Evolutionary conservation across 2,113 vertebrate genomes (phyloP).

Genomic region (Epinephelus moara): DNA sequence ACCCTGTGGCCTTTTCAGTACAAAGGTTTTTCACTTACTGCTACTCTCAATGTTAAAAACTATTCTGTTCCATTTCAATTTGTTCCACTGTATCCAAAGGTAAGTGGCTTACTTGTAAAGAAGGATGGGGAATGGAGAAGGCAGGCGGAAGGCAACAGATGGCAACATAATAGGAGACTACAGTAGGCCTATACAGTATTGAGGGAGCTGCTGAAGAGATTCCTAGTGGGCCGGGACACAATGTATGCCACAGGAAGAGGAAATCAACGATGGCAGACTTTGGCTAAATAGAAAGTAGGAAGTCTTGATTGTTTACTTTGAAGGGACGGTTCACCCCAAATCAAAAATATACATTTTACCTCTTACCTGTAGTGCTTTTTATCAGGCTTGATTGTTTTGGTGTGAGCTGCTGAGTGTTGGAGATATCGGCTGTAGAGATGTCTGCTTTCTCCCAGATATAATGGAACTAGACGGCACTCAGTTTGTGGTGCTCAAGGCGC

Average conservation of each 20-base stretch:
- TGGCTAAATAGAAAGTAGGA: neutral
- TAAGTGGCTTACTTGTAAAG: constrained; percentile 33
- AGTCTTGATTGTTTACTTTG: neutral
- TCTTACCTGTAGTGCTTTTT: too few species aligned
- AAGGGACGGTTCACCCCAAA: too few species aligned
- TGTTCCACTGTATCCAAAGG: constrained; percentile 40
- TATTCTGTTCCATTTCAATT: constrained; percentile 22
- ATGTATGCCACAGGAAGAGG: constrained; percentile 22
- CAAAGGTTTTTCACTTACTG: constrained; percentile 24
- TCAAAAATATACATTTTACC: too few species aligned
- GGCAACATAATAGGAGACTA: constrained; percentile 60
- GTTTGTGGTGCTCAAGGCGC: too few species aligned
- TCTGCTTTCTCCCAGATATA: too few species aligned
- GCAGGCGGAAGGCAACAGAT: constrained; percentile 70
- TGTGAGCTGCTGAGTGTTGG: too few species aligned
- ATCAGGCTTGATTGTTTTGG: too few species aligned
- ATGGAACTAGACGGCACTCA: too few species aligned
- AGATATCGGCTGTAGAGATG: too few species aligned
- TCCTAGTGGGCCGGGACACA: constrained; percentile 18
- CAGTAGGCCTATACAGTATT: constrained; percentile 49
- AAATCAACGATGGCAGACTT: constrained; percentile 12
- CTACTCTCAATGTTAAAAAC: constrained; percentile 15
- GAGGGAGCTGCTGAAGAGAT: constrained; percentile 23
- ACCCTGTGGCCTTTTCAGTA: neutral
- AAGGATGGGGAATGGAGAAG: constrained; percentile 54